Evolutionary conservation across 1,140 invertebrate genomes (phyloP).

Genomic region (Eufriesea mexicana): DNA sequence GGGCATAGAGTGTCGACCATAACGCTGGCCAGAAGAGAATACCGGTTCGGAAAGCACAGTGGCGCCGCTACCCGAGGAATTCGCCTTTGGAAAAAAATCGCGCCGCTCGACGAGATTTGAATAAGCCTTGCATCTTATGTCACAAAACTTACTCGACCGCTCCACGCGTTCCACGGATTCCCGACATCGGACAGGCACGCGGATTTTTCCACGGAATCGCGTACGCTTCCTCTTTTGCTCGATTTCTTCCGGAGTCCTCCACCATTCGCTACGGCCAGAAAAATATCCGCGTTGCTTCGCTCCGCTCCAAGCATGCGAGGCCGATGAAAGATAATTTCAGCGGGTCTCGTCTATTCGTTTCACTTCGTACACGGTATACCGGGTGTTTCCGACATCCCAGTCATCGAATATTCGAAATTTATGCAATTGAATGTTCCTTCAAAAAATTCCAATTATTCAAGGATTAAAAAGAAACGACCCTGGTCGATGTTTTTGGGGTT

Average conservation of each 20-base stretch:
- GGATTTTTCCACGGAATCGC: not conserved
- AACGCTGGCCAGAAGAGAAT: conserved; percentile 75
- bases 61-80: conserved; percentile 67
- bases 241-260: not conserved
- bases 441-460: too few relatives aligned
- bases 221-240: not conserved
- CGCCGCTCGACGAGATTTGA: conserved; percentile 32
- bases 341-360: not conserved
- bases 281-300: not conserved
- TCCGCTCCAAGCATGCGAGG: not conserved
- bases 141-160: conserved; percentile 1
- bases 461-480: too few relatives aligned
- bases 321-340: too few relatives aligned
- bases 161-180: conserved; percentile 31
- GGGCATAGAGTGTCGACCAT: conserved; percentile 64
- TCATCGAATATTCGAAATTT: too few relatives aligned
- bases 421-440: too few relatives aligned
- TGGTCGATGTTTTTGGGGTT: too few relatives aligned
- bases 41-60: conserved; percentile 74
- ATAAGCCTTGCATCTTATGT: conserved; percentile 26
- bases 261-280: not conserved
- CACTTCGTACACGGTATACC: too few relatives aligned
- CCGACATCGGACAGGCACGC: conserved; percentile 6
- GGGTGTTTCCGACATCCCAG: too few relatives aligned
- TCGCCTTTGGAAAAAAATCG: conserved; percentile 58